These are phyloP conservation scores for Argyra leucocephala DNA, from an alignment of 2,888 invertebrate genomes.

Conservation along the genomic window DNA sequence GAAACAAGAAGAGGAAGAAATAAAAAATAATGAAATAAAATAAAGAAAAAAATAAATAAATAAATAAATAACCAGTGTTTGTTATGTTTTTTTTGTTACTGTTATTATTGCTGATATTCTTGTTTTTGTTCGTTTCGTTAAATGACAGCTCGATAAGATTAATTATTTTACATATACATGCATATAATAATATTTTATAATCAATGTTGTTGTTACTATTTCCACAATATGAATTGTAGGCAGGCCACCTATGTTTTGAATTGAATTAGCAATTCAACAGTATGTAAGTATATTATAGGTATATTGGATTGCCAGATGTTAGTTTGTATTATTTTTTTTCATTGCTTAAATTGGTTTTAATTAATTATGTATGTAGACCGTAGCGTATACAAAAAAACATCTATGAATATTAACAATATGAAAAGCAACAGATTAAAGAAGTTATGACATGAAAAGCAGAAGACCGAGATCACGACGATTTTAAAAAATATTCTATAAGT, in stretches of 20 bases:
- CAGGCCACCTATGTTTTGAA: background rate
- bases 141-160: conserved; percentile 2
- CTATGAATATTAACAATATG: too few relatives aligned
- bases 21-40: background rate
- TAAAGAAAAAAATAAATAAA: background rate
- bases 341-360: too few relatives aligned
- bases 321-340: background rate
- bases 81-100: background rate
- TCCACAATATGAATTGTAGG: background rate
- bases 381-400: too few relatives aligned
- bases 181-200: background rate
- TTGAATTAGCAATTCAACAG: background rate
- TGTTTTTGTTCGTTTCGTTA: background rate
- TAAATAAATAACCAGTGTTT: conserved; percentile 4
- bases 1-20: background rate
- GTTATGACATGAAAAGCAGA: too few relatives aligned
- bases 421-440: too few relatives aligned
- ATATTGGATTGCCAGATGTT: background rate
- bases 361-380: too few relatives aligned
- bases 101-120: background rate
- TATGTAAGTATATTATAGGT: too few relatives aligned
- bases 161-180: background rate
- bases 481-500: too few relatives aligned
- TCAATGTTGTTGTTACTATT: too few relatives aligned
- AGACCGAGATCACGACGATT: too few relatives aligned